Percentiles rank a stretch among this genome's conserved stretches.
phyloP scores from a whole-genome alignment of 1,140 invertebrate species.

The Himalopsyche phryganea region DNA sequence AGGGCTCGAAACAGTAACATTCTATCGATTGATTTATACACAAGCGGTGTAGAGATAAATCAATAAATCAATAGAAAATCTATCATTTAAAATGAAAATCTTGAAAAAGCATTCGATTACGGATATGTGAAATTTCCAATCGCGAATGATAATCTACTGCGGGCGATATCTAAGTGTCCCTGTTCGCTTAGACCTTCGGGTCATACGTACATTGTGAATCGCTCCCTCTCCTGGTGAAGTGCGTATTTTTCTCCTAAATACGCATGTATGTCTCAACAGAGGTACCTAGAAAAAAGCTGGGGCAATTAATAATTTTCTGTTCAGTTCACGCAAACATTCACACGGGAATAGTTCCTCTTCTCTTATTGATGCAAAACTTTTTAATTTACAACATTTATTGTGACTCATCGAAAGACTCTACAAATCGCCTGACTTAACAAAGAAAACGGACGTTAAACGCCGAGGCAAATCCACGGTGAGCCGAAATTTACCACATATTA shows the following conservation, averaged over 20 bases:
- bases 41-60: too few relatives aligned
- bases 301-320: conserved; percentile 55
- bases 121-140: too few relatives aligned
- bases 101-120: not conserved
- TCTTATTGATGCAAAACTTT: conserved; percentile 7
- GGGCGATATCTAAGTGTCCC: conserved; percentile 22
- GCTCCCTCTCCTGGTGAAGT: conserved; percentile 18
- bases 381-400: conserved; percentile 4
- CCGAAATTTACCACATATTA: conserved; percentile 18
- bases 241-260: conserved; percentile 35
- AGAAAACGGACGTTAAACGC: conserved; percentile 3
- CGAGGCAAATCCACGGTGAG: conserved; percentile 7
- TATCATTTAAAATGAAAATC: too few relatives aligned
- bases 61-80: too few relatives aligned
- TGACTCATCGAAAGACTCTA: not conserved
- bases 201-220: conserved; percentile 32
- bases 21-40: too few relatives aligned
- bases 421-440: conserved; percentile 1
- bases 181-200: conserved; percentile 17
- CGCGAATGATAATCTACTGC: too few relatives aligned
- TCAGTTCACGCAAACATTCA: conserved; percentile 45
- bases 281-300: conserved; percentile 46
- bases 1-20: too few relatives aligned
- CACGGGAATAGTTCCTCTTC: conserved; percentile 28
- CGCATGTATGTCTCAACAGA: conserved; percentile 33